These are phyloP conservation scores for Tridacna crocea DNA, from an alignment of 2,888 invertebrate genomes.

Conservation along the genomic window DNA sequence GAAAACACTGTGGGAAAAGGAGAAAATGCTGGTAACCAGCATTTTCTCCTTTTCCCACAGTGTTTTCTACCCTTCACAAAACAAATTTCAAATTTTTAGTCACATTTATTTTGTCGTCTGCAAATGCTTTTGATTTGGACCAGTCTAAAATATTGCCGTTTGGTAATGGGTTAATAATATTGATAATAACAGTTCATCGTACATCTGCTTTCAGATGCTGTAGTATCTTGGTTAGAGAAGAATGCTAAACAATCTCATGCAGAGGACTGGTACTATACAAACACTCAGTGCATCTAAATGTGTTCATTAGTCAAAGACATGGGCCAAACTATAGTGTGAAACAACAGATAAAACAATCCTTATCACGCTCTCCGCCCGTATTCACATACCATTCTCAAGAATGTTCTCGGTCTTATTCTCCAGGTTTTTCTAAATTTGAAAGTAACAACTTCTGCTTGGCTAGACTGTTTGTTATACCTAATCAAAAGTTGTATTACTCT, in stretches of 20 bases:
- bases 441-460: no score
- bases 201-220: neutral
- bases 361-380: neutral
- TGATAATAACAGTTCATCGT: neutral
- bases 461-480: no score
- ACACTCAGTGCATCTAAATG: conserved; percentile 9
- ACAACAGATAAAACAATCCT: neutral
- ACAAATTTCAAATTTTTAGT: no score
- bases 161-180: no score
- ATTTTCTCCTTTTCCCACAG: neutral
- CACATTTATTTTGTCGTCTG: no score
- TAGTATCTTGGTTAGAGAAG: neutral
- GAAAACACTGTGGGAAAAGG: neutral
- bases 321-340: neutral
- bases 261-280: neutral
- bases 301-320: neutral
- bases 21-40: neutral
- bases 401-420: no score
- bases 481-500: no score
- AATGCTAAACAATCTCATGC: neutral
- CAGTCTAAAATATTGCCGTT: no score
- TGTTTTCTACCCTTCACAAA: no score
- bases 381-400: no score
- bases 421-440: no score
- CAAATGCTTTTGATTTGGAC: no score